Evolutionary conservation across 2,113 vertebrate species (phyloP), one percentile per base, ranked within the genome.

Genomic region (Planiliza haematocheilus): DNA sequence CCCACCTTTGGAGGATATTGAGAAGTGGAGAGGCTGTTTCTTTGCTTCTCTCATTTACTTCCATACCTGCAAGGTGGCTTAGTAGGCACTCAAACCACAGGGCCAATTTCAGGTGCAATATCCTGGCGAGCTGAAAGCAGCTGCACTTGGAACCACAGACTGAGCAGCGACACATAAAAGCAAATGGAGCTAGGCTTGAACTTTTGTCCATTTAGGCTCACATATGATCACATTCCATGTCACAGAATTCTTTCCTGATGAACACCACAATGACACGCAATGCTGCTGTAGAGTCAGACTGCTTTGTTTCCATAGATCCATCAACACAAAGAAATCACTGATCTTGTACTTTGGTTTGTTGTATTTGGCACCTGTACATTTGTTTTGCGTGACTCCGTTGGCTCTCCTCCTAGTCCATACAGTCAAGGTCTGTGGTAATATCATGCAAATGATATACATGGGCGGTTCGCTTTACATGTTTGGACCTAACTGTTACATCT

Each of bases 81-180:
- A 59, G 36, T 38, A 74, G 70, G 73, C 82, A 67, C 86, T 86
- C 86, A 74, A 74, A 85, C 76, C 77, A 52, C 79, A 20, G 72
- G 78, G 63, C 50, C 89, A 91, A 92, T 90, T 86, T 87, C 79
- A 88, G 84, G 77, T 78, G 81, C 81, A 88, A 90, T 90, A 87
- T 89, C 77, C 83, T 60, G 79, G 72, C 61, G 5, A 59, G 50
- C 20, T 50, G 14, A 63, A 62, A 70, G 81, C 88, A 91, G 88
- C 90, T 91, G 89, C 1, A 83, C 79, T 76, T 79, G 55, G 69
- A 74, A 68, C 41, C 68, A 36, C 9, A 50, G 75, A 62, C 49
- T 9, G 58, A 69, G 69, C 5, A 1, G 8, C 7, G 61, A 58
- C 64, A 84, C 77, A 63, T 65, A 59, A 82, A 84, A 80, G 69